These are phyloP conservation scores for Ptyas mucosa DNA, from an alignment of 2,113 vertebrate species.

Conservation along the genomic window DNA sequence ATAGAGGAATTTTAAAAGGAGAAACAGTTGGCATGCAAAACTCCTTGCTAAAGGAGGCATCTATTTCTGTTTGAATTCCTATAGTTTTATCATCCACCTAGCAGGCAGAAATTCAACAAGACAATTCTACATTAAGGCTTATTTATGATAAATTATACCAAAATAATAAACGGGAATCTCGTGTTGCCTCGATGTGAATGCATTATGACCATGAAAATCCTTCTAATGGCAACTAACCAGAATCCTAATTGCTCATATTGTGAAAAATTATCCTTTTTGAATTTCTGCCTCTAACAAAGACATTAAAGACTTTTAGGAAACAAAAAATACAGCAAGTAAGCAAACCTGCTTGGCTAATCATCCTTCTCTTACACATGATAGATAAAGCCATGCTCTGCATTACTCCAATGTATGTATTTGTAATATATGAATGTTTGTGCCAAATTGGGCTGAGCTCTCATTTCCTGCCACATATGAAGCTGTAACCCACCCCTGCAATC, in stretches of 20 bases:
- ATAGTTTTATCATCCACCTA: neutral
- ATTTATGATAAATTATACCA: neutral
- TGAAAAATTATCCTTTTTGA: neutral
- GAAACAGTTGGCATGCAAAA: neutral
- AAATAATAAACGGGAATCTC: neutral
- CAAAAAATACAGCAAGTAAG: neutral
- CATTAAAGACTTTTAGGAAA: too few relatives aligned
- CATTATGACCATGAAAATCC: neutral
- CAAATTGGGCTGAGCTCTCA: slow-evolving; percentile 18
- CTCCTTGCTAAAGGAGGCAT: neutral
- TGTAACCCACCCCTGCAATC: neutral
- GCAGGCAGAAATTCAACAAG: neutral
- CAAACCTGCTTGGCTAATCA: neutral
- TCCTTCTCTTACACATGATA: neutral
- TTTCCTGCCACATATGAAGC: neutral
- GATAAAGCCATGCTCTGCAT: neutral
- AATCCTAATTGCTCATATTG: neutral
- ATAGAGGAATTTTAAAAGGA: neutral
- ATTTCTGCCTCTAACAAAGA: neutral
- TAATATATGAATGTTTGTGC: slow-evolving; percentile 13
- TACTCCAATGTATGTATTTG: neutral
- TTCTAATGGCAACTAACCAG: neutral
- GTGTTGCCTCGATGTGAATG: neutral
- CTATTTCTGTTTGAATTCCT: neutral
- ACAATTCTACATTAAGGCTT: neutral